Evolutionary conservation across 2,797 vertebrate genomes (phyloP).

Genomic region (Pogoniulus pusillus): DNA sequence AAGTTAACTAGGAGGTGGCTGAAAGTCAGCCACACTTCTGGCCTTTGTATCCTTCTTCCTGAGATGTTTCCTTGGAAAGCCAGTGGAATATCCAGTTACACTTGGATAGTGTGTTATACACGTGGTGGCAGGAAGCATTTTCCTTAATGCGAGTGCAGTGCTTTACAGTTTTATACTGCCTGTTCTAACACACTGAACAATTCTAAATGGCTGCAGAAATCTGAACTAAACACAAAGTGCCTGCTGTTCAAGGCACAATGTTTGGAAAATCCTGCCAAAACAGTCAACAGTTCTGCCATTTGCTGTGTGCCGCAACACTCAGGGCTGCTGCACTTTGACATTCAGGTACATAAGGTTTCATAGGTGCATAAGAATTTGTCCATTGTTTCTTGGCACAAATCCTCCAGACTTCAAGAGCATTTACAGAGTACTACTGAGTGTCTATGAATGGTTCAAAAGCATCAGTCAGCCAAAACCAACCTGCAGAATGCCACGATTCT

Average conservation of each 20-base stretch:
- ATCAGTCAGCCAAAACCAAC: neutral
- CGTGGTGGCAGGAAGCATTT: conserved; percentile 33
- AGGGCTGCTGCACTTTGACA: neutral
- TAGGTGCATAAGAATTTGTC: neutral
- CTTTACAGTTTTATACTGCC: neutral
- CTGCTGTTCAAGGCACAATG: neutral
- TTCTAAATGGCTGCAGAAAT: neutral
- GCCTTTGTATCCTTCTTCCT: neutral
- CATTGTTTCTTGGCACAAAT: neutral
- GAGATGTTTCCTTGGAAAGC: neutral
- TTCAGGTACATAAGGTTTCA: neutral
- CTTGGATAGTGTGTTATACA: neutral
- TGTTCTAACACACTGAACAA: neutral
- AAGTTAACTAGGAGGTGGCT: neutral
- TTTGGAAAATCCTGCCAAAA: neutral
- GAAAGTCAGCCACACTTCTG: conserved; percentile 18
- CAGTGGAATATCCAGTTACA: conserved; percentile 17
- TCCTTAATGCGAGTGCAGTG: neutral
- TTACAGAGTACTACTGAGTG: neutral
- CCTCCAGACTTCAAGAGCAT: neutral
- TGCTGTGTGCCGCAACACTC: neutral
- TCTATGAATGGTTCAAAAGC: neutral
- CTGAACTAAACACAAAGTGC: neutral
- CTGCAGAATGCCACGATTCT: neutral
- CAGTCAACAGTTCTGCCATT: neutral